These are phyloP conservation scores for Umimayanthus kanabou DNA, from an alignment of 92 coral and sea anemone genomes.

Conservation along the genomic window DNA sequence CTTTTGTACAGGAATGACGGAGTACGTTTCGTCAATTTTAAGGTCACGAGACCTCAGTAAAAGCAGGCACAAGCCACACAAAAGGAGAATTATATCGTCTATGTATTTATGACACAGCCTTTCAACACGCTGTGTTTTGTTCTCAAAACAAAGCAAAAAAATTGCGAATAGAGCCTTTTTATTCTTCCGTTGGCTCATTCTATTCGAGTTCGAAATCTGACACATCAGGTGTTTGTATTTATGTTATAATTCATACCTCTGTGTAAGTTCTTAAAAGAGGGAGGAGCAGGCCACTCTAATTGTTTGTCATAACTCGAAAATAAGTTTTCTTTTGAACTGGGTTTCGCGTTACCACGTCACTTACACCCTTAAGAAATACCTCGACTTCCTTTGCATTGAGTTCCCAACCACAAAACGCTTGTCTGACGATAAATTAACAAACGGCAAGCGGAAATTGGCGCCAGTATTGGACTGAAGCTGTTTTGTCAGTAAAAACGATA, in stretches of 20 bases:
- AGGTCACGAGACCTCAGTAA: background rate
- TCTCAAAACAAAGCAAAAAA: slow-evolving; percentile 11
- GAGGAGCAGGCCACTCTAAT: background rate
- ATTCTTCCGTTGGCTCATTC: background rate
- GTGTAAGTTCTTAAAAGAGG: background rate
- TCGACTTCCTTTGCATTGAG: background rate
- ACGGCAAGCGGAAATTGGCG: slow-evolving; percentile 12
- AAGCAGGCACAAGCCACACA: background rate
- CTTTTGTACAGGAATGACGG: background rate
- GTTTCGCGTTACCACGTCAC: slow-evolving; percentile 19
- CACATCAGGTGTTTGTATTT: background rate
- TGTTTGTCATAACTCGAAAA: background rate
- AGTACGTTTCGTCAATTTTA: background rate
- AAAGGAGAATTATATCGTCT: background rate
- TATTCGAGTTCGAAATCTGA: background rate
- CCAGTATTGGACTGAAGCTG: background rate
- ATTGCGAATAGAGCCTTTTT: background rate
- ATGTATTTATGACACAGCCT: background rate
- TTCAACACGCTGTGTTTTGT: slow-evolving; percentile 13
- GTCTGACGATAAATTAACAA: background rate
- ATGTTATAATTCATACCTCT: background rate
- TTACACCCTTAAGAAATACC: background rate
- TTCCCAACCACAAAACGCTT: slow-evolving; percentile 4
- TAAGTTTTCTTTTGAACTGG: background rate
- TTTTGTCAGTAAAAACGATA: background rate